phyloP scores from a whole-genome alignment of 2,113 vertebrate genomes.

The Polyodon spathula region DNA sequence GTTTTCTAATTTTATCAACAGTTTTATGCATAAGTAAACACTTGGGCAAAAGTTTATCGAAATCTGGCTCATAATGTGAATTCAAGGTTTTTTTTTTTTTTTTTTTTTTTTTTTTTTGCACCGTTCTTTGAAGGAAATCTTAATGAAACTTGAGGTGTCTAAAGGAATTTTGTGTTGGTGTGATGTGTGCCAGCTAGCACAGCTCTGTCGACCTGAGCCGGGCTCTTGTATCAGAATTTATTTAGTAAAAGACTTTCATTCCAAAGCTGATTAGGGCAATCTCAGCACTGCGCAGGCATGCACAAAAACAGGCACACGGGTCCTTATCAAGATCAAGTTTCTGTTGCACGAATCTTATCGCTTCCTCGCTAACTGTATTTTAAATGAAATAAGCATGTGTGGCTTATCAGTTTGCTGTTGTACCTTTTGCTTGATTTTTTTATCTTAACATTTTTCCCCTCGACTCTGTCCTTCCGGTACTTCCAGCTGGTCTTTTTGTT shows the following conservation, averaged over 20 bases:
- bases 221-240: constrained; percentile 11
- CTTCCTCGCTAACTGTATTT: constrained; percentile 3
- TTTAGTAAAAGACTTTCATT: neutral
- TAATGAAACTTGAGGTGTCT: too few relatives aligned
- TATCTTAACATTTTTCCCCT: neutral
- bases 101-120: too few relatives aligned
- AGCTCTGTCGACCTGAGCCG: constrained; percentile 24
- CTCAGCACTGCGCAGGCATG: neutral
- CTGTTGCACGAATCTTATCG: constrained; percentile 3
- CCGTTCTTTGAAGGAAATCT: too few relatives aligned
- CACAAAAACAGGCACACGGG: neutral
- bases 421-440: neutral
- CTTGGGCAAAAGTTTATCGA: too few relatives aligned
- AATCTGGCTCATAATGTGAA: too few relatives aligned
- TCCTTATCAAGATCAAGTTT: neutral
- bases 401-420: neutral
- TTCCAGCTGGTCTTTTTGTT: neutral
- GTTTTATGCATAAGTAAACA: too few relatives aligned
- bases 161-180: too few relatives aligned
- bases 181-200: constrained; percentile 30
- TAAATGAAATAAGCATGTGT: neutral
- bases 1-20: too few relatives aligned
- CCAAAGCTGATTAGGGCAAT: too few relatives aligned
- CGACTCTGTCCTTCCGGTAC: neutral
- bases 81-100: too few relatives aligned